Base-by-base conservation (phyloP, 2,113 vertebrate genomes). In the Pitta sordida region DNA sequence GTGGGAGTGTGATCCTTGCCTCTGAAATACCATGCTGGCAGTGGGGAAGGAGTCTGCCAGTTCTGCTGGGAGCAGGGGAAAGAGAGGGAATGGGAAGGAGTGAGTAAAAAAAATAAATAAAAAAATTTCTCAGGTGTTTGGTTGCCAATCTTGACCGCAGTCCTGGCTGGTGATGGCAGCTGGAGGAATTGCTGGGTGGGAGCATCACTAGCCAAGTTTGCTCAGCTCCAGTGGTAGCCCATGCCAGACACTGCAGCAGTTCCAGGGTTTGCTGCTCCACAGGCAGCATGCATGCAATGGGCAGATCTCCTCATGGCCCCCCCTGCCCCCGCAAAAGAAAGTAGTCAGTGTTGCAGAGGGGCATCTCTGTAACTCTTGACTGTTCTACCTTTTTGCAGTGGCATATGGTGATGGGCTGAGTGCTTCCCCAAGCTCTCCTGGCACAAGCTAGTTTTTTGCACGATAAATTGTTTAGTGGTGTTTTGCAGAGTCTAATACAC, bases 381-480 rank as follows among this genome's bases (percentile, higher is more conserved):
- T 34, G 13, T 62, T 70, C 3, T 1, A 24, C 32, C 24, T 78
- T 19, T 70, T 4, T 15, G 44, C n/a, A 29, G 36, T 9, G n/a
- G 53, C 68, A 17, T 5, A 22, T 23, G 13, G 3, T 51, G 30
- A 78, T 39, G n/a, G 53, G 23, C 70, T 46, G 27, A 44, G 39
- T 29, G n/a, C 36, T 86, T 68, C 62, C 16, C 36, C 22, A 30
- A 12, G 14, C 59, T 67, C 29, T 80, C 80, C 46, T 55, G 63
- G 77, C 82, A 77, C 65, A 90, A 95, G 81, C 27, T 95, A 24
- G 71, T 97, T 97, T 97, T 97, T 96, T 96, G 77, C 95, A 94
- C 97, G 89, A 96, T 96, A 79, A 95, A 96, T 96, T 97, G 97
- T 96, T 78, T 73, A 91, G 95, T 79, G 84, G 94, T 88, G 95